phyloP scores from a whole-genome alignment of 1,140 invertebrate genomes.

The Trachymyrmex cornetzi region DNA sequence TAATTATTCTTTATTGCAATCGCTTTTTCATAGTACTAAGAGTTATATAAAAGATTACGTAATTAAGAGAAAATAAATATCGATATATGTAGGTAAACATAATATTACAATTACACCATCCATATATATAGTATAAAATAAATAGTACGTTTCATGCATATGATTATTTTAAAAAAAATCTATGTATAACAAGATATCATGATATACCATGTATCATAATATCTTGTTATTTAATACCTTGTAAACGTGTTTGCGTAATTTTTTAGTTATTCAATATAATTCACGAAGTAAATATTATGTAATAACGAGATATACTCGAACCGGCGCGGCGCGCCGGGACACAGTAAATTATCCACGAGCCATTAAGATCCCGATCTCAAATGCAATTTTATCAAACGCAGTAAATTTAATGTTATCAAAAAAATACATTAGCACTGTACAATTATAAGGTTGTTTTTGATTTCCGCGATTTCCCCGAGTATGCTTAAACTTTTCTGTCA shows the following conservation, averaged over 20 bases:
- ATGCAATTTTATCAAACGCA: conserved; percentile 25
- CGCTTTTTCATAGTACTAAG: not conserved
- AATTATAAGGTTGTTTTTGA: not conserved
- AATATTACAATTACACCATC: not conserved
- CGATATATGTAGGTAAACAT: not conserved
- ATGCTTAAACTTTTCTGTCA: conserved; percentile 16
- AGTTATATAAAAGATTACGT: not conserved
- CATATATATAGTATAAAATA: conserved; percentile 2
- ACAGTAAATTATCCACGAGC: conserved; percentile 14
- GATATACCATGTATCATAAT: not conserved
- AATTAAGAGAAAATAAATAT: not conserved
- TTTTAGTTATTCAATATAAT: conserved; percentile 21
- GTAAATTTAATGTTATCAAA: conserved; percentile 19
- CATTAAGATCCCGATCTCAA: not conserved
- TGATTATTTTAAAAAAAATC: not conserved
- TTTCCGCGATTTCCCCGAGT: conserved; percentile 1
- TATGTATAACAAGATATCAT: too few species aligned
- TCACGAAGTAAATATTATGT: not conserved
- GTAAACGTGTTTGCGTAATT: not conserved
- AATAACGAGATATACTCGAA: not conserved
- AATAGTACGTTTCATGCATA: not conserved
- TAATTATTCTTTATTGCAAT: not conserved
- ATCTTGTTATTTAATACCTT: not conserved
- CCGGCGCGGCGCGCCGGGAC: too few species aligned
- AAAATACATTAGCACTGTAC: not conserved